Base-by-base conservation (phyloP, 2,888 invertebrate genomes). In the Gnatocerus cornutus region DNA sequence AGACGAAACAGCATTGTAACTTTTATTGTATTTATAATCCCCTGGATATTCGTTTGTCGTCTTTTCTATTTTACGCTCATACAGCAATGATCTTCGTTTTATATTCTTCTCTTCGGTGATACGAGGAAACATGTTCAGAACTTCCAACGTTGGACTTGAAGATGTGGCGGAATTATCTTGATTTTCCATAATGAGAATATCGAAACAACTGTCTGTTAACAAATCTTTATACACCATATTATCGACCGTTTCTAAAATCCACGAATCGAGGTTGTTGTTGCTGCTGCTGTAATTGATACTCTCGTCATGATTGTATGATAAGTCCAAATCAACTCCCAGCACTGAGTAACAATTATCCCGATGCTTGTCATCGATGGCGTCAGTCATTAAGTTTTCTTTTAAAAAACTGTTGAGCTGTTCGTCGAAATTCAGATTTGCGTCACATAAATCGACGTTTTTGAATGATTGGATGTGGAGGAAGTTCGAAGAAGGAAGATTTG, bases 61-160 rank as follows among this genome's bases (percentile, higher is more conserved):
- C 10, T 61, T 71, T 41, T 75, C 72, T 14, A 77, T 73, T 37
- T 75, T 75, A 63, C 77, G 82, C 77, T 84, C 84, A 69, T 84
- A 85, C 0, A 85, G 77, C n/a, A 85, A 71, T 9, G 84, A 82
- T 58, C 85, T 73, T 62, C 85, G 73, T 68, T 84, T 79, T 56
- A 80, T 68, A 55, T 84, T 84, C 66, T 78, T 84, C 65, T 84
- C 84, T 10, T 84, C 83, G 55, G 74, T 79, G 67, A 84, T 83
- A 52, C 84, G 83, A 5, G 85, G 84, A 73, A 84, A 84, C 81
- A 82, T 83, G 46, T 74, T 80, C 8, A 81, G 71, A 55, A 82
- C 77, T 55, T 80, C 77, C 6, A 75, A 53, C 0, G 74, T 62
- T 8, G 8, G 8, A n/a, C 8, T 16, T 16, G 7, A 8, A 6